Percentiles rank a stretch among this genome's conserved stretches.
phyloP scores from a whole-genome alignment of 2,113 vertebrate genomes.

The Uria aalge region DNA sequence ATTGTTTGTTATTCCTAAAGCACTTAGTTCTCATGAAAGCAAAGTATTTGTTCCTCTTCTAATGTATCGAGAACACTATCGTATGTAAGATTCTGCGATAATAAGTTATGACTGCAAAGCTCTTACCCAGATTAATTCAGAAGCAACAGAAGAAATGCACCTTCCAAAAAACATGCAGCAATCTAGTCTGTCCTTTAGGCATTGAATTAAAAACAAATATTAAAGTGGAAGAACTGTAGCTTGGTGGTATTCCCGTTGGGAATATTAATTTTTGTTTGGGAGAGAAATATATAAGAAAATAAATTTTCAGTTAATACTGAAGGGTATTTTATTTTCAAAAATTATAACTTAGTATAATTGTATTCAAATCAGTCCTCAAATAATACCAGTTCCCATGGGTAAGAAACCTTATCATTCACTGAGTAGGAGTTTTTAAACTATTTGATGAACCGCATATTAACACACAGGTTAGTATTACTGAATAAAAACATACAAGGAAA shows the following conservation, averaged over 20 bases:
- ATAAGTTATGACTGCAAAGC: slow-evolving; percentile 30
- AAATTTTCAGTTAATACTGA: neutral
- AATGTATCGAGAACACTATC: slow-evolving; percentile 14
- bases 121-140: slow-evolving; percentile 40
- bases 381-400: neutral
- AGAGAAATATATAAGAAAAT: neutral
- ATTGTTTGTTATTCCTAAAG: slow-evolving; percentile 62
- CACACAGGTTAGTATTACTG: neutral
- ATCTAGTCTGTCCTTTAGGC: neutral
- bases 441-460: neutral
- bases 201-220: neutral
- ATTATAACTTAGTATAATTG: neutral
- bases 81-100: slow-evolving; percentile 7
- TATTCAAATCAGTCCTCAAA: neutral
- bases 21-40: slow-evolving; percentile 22
- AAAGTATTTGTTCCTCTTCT: slow-evolving; percentile 36
- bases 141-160: neutral
- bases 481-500: neutral
- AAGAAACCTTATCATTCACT: neutral
- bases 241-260: neutral
- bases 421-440: neutral
- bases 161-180: neutral
- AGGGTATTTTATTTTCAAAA: neutral
- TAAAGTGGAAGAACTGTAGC: neutral
- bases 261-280: neutral